These are phyloP conservation scores for Perithous albicinctus DNA, from an alignment of 2,888 invertebrate genomes.

Conservation along the genomic window DNA sequence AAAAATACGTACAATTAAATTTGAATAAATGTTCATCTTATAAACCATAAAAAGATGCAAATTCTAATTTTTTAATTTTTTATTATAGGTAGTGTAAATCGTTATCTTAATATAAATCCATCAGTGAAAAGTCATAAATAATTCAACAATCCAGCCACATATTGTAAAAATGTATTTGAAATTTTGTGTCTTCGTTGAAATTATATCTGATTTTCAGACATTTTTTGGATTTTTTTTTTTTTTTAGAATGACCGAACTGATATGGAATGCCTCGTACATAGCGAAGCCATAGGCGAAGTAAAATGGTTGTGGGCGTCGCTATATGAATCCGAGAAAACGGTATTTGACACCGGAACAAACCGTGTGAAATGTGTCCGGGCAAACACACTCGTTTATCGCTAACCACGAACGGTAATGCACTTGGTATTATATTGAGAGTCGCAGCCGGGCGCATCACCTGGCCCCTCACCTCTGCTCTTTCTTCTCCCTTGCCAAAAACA, in stretches of 20 bases:
- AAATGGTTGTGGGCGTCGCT: background rate
- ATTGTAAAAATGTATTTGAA: background rate
- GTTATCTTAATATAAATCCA: no score
- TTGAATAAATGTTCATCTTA: no score
- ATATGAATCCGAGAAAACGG: slow-evolving; percentile 20
- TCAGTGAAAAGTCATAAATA: no score
- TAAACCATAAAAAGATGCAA: no score
- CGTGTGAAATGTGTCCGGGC: slow-evolving; percentile 37
- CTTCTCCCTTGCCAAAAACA: slow-evolving; percentile 35
- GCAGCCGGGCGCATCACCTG: slow-evolving; percentile 44
- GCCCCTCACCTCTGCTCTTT: background rate
- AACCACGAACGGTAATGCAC: slow-evolving; percentile 28
- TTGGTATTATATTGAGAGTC: slow-evolving; percentile 11
- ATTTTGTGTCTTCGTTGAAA: background rate
- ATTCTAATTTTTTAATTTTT: no score
- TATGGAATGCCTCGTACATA: background rate
- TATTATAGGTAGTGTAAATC: no score
- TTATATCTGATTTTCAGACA: no score
- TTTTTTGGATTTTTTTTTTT: no score
- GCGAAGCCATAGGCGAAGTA: background rate
- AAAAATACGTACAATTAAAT: no score
- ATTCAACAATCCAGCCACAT: no score
- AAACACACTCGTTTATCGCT: slow-evolving; percentile 42
- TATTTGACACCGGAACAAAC: slow-evolving; percentile 55
- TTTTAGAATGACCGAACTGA: no score